These are phyloP conservation scores for Diachrysia chrysitis DNA, from an alignment of 2,888 invertebrate species.

Conservation along the genomic window DNA sequence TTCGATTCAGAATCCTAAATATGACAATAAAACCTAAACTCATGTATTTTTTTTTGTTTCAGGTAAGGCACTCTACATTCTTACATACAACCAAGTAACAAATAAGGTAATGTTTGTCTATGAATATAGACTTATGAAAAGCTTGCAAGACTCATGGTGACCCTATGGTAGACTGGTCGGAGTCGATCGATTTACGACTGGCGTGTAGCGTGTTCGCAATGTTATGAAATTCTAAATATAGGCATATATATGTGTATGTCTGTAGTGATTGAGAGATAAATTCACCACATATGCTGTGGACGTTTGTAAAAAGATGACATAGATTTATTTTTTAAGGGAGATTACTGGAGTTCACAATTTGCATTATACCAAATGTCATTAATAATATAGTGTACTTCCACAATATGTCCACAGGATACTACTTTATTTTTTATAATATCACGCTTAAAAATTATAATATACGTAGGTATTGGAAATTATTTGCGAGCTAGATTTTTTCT, in stretches of 20 bases:
- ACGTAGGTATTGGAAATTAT: too few species aligned
- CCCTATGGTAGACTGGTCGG: slow-evolving; percentile 26
- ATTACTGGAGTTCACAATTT: too few species aligned
- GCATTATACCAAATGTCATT: too few species aligned
- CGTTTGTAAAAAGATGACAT: background rate
- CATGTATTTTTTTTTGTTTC: background rate
- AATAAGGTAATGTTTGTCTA: background rate
- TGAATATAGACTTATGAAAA: background rate
- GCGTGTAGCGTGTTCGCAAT: slow-evolving; percentile 33
- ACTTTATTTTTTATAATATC: too few species aligned
- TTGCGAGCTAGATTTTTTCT: too few species aligned
- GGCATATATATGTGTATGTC: background rate
- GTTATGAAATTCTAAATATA: slow-evolving; percentile 50
- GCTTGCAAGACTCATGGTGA: slow-evolving; percentile 7
- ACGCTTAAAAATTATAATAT: too few species aligned
- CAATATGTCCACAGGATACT: too few species aligned
- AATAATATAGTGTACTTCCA: too few species aligned
- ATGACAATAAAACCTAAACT: too few species aligned
- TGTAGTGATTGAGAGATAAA: slow-evolving; percentile 28
- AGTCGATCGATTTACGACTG: slow-evolving; percentile 44
- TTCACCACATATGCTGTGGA: background rate
- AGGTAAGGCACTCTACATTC: background rate
- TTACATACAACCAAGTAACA: background rate
- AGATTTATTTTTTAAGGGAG: too few species aligned
- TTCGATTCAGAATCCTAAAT: too few species aligned